A percentile compares a stretch with the other conserved stretches of the same genome.
Conservation (phyloP, 2,113 vertebrate species). For the Pimephales promelas region DNA sequence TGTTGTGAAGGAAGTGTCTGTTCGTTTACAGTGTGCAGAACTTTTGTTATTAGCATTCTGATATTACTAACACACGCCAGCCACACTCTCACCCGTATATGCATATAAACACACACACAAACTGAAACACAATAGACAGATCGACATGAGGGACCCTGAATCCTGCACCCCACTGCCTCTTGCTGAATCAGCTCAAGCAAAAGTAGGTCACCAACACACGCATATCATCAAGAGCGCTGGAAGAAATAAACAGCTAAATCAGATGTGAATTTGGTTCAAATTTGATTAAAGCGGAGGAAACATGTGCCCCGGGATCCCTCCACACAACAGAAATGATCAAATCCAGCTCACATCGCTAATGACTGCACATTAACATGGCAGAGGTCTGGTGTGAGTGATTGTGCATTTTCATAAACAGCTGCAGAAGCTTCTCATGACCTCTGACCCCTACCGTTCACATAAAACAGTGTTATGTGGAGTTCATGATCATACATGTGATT, state of each 20-base stretch:
- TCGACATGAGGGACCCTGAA: constrained; percentile 2
- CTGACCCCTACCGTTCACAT: not conserved
- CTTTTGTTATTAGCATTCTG: too few relatives aligned
- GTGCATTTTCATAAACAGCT: not conserved
- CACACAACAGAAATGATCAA: not conserved
- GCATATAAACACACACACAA: not conserved
- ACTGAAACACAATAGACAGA: not conserved
- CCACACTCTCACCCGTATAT: not conserved
- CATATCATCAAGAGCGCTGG: not conserved
- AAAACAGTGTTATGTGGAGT: constrained; percentile 25
- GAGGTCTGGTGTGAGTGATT: not conserved
- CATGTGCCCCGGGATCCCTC: constrained; percentile 19
- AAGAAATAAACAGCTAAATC: constrained; percentile 23
- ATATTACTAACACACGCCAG: not conserved
- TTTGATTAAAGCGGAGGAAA: constrained; percentile 27
- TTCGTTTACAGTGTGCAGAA: too few relatives aligned
- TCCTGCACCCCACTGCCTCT: constrained; percentile 14
- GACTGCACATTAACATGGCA: not conserved
- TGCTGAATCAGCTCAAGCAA: constrained; percentile 17
- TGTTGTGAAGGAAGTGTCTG: not conserved
- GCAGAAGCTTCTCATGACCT: constrained; percentile 14
- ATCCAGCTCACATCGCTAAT: not conserved
- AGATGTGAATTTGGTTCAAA: constrained; percentile 9
- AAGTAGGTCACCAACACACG: not conserved
- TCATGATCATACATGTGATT: constrained; percentile 27